phyloP scores from a whole-genome alignment of 2,888 invertebrate genomes.

The Leptinotarsa tumamoca region DNA sequence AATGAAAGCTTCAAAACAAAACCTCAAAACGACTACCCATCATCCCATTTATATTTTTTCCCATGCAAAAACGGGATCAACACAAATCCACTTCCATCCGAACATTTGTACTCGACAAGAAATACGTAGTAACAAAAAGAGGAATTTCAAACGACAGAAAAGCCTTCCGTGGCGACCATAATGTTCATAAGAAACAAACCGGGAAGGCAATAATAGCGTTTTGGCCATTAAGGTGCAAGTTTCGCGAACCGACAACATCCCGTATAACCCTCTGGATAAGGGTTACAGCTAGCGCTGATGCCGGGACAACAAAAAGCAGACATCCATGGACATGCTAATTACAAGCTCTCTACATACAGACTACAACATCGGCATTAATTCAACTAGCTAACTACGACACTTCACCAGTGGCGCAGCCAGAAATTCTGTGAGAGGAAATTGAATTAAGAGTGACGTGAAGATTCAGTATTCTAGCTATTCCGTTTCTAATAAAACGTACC shows the following conservation, averaged over 20 bases:
- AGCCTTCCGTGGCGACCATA: slow-evolving; percentile 32
- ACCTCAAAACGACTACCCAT: neutral
- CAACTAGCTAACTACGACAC: slow-evolving; percentile 64
- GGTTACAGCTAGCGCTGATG: slow-evolving; percentile 61
- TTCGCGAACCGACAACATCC: slow-evolving; percentile 43
- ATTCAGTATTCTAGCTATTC: too few relatives aligned
- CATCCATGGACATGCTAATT: slow-evolving; percentile 68
- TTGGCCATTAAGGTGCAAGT: slow-evolving; percentile 45
- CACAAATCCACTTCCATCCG: slow-evolving; percentile 1
- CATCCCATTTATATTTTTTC: neutral
- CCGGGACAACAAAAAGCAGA: slow-evolving; percentile 65
- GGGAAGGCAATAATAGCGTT: slow-evolving; percentile 51
- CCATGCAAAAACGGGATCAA: neutral
- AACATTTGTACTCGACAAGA: slow-evolving; percentile 13
- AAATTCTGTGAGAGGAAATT: neutral
- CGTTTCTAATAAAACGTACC: too few relatives aligned
- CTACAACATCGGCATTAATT: slow-evolving; percentile 67
- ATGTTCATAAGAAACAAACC: slow-evolving; percentile 44
- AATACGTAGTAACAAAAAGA: slow-evolving; percentile 5
- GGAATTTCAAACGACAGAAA: slow-evolving; percentile 2
- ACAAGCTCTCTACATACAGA: slow-evolving; percentile 67
- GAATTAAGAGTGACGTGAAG: too few relatives aligned
- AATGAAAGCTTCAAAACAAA: too few relatives aligned
- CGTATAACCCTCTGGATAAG: slow-evolving; percentile 58
- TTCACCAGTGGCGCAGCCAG: slow-evolving; percentile 37